Conservation (phyloP, 2,797 vertebrate species). For the Limosa lapponica region DNA sequence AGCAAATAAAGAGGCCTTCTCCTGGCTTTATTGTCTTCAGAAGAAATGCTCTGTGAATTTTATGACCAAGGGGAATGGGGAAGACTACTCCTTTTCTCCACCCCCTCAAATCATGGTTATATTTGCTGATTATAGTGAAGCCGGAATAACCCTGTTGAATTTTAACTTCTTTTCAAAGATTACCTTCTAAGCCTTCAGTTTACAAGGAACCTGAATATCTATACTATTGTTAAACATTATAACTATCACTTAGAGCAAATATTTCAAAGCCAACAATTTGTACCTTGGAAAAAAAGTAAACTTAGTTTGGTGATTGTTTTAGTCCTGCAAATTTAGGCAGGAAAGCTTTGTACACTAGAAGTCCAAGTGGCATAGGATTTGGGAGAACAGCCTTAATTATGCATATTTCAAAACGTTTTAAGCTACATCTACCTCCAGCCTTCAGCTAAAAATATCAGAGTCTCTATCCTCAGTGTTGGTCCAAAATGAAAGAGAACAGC, state of each 20-base stretch:
- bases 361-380: neutral
- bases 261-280: slow-evolving; percentile 7
- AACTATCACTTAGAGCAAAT: slow-evolving; percentile 30
- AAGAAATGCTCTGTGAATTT: slow-evolving; percentile 78
- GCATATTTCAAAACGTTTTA: neutral
- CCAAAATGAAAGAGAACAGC: slow-evolving; percentile 24
- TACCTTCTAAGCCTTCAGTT: slow-evolving; percentile 32
- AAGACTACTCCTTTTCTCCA: slow-evolving; percentile 61
- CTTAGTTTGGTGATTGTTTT: neutral
- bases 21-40: slow-evolving; percentile 77
- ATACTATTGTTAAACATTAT: slow-evolving; percentile 30
- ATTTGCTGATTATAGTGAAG: slow-evolving; percentile 71
- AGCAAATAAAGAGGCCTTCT: slow-evolving; percentile 80
- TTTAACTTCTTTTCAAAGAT: slow-evolving; percentile 73
- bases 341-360: neutral
- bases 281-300: neutral
- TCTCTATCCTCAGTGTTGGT: neutral
- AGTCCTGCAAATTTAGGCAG: neutral
- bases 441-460: neutral
- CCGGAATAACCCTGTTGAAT: slow-evolving; percentile 71
- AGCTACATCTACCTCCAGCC: neutral
- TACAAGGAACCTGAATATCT: slow-evolving; percentile 50
- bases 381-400: neutral
- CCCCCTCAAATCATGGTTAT: slow-evolving; percentile 68
- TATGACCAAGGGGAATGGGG: slow-evolving; percentile 73